Percentiles rank a stretch among this genome's conserved stretches.
Conservation (phyloP, 2,888 invertebrate species). For the Itoplectis maculator region DNA sequence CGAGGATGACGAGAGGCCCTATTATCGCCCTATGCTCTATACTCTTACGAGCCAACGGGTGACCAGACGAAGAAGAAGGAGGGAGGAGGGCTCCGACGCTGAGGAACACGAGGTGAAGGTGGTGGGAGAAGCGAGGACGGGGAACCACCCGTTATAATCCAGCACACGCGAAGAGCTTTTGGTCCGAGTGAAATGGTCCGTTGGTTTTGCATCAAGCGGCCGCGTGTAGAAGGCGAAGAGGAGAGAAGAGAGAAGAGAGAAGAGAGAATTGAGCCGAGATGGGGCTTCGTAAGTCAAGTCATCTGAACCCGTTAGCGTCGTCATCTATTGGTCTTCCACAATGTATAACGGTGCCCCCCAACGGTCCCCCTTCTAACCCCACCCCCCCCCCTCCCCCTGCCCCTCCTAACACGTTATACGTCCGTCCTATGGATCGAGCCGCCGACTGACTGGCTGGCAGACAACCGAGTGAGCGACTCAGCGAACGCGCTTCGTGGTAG, state of each 20-base stretch:
- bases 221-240: conserved; percentile 28
- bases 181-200: conserved; percentile 65
- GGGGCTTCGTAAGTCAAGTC: conserved; percentile 81
- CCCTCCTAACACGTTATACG: conserved; percentile 2
- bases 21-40: conserved; percentile 1
- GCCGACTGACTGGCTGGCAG: conserved; percentile 3
- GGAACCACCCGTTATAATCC: conserved; percentile 26
- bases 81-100: not conserved
- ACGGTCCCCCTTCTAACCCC: too few species aligned
- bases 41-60: not conserved
- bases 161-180: conserved; percentile 41
- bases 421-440: conserved; percentile 20
- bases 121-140: too few species aligned
- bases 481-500: conserved; percentile 41
- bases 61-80: not conserved
- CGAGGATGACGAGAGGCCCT: conserved; percentile 4
- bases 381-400: too few species aligned
- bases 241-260: conserved; percentile 40
- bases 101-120: too few species aligned
- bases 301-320: conserved; percentile 79
- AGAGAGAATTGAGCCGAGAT: conserved; percentile 50
- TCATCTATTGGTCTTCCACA: conserved; percentile 77
- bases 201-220: conserved; percentile 50
- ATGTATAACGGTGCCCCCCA: conserved; percentile 33
- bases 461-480: conserved; percentile 41